Base-by-base conservation (phyloP, 2,113 vertebrate genomes). In the Nothobranchius kuhntae region DNA sequence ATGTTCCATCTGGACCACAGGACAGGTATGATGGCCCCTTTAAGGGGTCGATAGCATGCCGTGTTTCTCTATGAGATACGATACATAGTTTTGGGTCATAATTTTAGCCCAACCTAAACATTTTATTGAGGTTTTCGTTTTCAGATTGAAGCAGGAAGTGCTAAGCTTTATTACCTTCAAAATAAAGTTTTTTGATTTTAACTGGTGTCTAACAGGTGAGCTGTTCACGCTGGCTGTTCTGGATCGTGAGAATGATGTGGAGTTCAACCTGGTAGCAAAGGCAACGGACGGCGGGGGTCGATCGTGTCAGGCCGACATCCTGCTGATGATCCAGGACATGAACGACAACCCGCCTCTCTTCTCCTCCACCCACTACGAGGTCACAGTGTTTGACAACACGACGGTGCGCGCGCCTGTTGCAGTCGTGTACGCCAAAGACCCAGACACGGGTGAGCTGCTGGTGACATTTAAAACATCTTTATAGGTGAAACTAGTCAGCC, bases 361-460 rank as follows among this genome's bases (percentile, higher is more conserved):
- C 93, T 96, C 95, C 75, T 94, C 93, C 58, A 91, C 89, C 36
- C 96, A 96, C 85, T 98, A 95, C 3, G 78, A 95, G 0, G 93
- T 99, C 79, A 95, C 94, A 0, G 91, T 99, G 75, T 98, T 97
- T 3, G 96, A 98, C 90, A 99, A 99, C 92, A 98, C 96, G 24
- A 97, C 96, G 0, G 86, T 95, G 40, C 94, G 95, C 69, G 98
- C 97, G 0, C 98, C 98, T 0, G 83, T 98, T 3, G 95, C 96
- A 0, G 96, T 98, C 61, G 85, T 99, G 6, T 93, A 94, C 79
- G 98, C 97, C 85, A 93, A 93, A 65, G 98, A 99, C 79, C 93
- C 95, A 1, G 98, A 99, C 86, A 92, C 95, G 69, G 95, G 98
- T 98, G 82, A 55, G 84, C n/a, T 7, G 53, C 50, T 21, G 24